These are phyloP conservation scores for Aphelinus atriplicis DNA, from an alignment of 1,140 invertebrate genomes.

Conservation along the genomic window DNA sequence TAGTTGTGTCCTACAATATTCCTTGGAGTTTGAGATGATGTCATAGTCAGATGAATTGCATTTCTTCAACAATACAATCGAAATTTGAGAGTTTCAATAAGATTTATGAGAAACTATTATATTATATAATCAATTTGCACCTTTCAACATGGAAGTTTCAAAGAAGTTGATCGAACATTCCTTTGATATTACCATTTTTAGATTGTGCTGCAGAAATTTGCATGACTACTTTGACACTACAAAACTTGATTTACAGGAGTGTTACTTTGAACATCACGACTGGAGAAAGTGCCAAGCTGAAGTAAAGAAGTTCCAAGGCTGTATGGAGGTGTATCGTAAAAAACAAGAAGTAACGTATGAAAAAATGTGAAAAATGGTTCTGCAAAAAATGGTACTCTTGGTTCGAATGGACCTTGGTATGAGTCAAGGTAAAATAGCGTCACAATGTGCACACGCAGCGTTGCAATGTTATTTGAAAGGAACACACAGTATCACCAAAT, in stretches of 20 bases:
- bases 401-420: slow-evolving; percentile 82
- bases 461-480: slow-evolving; percentile 72
- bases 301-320: slow-evolving; percentile 81
- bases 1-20: no score
- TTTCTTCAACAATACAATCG: no score
- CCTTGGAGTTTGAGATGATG: no score
- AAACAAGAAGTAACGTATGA: slow-evolving; percentile 58
- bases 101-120: neutral
- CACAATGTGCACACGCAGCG: slow-evolving; percentile 85
- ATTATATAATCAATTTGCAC: neutral
- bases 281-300: slow-evolving; percentile 90
- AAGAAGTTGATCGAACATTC: no score
- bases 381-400: slow-evolving; percentile 78
- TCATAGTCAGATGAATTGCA: no score
- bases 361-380: slow-evolving; percentile 40
- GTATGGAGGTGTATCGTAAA: slow-evolving; percentile 73
- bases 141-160: no score
- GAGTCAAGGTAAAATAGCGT: slow-evolving; percentile 84
- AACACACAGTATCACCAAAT: slow-evolving; percentile 37
- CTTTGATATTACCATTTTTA: neutral
- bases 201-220: neutral
- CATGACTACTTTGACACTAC: no score
- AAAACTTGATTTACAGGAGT: slow-evolving; percentile 72
- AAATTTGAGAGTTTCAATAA: no score
- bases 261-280: slow-evolving; percentile 86